Evolutionary conservation across 2,888 invertebrate species (phyloP).

Genomic region (Orthosia cruda): DNA sequence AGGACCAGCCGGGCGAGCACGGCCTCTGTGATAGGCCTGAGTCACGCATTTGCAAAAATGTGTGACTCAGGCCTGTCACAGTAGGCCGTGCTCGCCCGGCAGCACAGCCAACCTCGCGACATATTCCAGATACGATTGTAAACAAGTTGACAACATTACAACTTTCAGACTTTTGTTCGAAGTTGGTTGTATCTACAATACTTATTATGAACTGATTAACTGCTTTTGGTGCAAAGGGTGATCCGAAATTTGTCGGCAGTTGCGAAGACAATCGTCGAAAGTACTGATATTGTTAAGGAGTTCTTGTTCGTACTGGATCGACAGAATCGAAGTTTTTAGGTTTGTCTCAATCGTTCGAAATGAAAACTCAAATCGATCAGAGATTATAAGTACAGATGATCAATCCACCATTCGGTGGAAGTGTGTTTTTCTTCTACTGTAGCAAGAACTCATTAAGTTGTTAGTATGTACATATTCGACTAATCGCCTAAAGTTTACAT

Average conservation of each 20-base stretch:
- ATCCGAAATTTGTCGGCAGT: slow-evolving; percentile 7
- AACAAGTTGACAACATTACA: slow-evolving; percentile 1
- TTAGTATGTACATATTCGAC: slow-evolving; percentile 33
- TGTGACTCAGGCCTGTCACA: too few relatives aligned
- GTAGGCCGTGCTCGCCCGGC: too few relatives aligned
- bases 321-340: not conserved
- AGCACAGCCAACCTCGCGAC: slow-evolving; percentile 5
- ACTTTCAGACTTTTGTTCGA: not conserved
- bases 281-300: slow-evolving; percentile 10
- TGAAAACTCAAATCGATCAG: not conserved
- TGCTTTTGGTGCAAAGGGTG: slow-evolving; percentile 24
- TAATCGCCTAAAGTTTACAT: slow-evolving; percentile 32
- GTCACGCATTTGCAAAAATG: too few relatives aligned
- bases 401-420: not conserved
- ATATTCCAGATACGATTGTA: not conserved
- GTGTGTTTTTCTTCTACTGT: not conserved
- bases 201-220: slow-evolving; percentile 25
- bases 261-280: slow-evolving; percentile 7
- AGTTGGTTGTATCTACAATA: slow-evolving; percentile 20
- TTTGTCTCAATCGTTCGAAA: not conserved
- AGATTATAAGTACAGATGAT: not conserved
- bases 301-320: slow-evolving; percentile 19
- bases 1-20: not conserved
- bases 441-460: slow-evolving; percentile 23
- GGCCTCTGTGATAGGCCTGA: too few relatives aligned